phyloP scores from a whole-genome alignment of 1,140 invertebrate species.

The Drosophila funebris region DNA sequence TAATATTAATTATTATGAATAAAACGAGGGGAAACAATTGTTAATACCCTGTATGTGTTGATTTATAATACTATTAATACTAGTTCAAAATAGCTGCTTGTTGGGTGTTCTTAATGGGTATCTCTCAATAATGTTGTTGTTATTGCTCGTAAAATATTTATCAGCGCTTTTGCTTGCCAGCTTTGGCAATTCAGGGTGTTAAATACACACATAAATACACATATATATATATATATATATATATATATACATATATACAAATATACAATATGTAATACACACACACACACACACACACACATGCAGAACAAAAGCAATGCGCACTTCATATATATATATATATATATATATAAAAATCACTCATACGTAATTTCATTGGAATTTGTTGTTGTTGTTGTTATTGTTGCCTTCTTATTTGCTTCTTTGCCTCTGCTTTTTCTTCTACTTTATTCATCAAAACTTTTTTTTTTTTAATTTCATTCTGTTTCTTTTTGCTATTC shows the following conservation, averaged over 20 bases:
- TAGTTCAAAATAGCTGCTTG: no score
- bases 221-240: constrained; percentile 9
- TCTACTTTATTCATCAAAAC: constrained; percentile 8
- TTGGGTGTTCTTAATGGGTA: background rate
- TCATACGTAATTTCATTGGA: constrained; percentile 69
- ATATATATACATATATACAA: background rate
- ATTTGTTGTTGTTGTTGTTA: constrained; percentile 35
- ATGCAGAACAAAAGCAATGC: constrained; percentile 46
- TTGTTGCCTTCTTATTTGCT: constrained; percentile 32
- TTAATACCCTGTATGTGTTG: background rate
- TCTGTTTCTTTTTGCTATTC: constrained; percentile 8
- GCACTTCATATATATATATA: constrained; percentile 38
- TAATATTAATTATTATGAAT: no score
- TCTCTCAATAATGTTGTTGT: constrained; percentile 11
- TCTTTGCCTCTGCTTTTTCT: constrained; percentile 12
- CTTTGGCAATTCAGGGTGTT: constrained; percentile 4
- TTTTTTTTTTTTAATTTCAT: constrained; percentile 10
- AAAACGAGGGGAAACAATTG: background rate
- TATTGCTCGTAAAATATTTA: constrained; percentile 57
- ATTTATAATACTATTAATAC: no score
- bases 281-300: constrained; percentile 4
- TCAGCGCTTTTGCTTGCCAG: constrained; percentile 28
- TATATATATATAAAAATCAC: constrained; percentile 5
- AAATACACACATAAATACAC: constrained; percentile 12
- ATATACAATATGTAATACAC: constrained; percentile 11